phyloP scores from a whole-genome alignment of 2,888 invertebrate species.

The Tachina lurida region DNA sequence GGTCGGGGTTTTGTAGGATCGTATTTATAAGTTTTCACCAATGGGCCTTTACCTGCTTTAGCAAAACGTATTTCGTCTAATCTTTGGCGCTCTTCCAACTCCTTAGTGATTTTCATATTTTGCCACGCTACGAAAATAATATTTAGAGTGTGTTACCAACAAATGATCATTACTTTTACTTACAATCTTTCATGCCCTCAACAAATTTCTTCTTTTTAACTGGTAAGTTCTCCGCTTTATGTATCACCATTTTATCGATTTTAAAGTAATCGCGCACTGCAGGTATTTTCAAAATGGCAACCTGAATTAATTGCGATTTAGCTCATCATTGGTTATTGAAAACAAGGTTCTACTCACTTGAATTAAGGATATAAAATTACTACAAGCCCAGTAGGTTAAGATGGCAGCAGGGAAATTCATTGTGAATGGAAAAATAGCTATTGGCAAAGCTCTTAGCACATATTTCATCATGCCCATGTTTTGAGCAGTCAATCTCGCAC shows the following conservation, averaged over 20 bases:
- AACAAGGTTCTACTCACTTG: constrained; percentile 84
- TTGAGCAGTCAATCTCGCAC: constrained; percentile 86
- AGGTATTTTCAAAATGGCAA: constrained; percentile 89
- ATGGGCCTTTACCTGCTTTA: constrained; percentile 92
- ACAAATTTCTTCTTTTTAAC: constrained; percentile 90
- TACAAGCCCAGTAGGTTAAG: constrained; percentile 94
- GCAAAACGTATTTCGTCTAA: constrained; percentile 91
- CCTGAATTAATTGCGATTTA: constrained; percentile 77
- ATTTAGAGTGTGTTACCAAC: not conserved
- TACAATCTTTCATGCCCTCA: constrained; percentile 91
- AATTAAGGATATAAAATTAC: constrained; percentile 91
- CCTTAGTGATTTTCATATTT: constrained; percentile 90
- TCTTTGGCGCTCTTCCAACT: constrained; percentile 89
- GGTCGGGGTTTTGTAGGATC: constrained; percentile 88
- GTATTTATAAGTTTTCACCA: constrained; percentile 93
- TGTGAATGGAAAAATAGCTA: constrained; percentile 92
- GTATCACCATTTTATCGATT: constrained; percentile 86
- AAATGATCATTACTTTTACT: constrained; percentile 77
- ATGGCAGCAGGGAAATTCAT: constrained; percentile 94
- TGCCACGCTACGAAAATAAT: constrained; percentile 87
- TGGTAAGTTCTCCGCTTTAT: constrained; percentile 85
- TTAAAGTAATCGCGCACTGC: constrained; percentile 89
- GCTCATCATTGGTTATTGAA: not conserved
- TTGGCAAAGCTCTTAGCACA: constrained; percentile 89
- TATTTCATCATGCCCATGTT: constrained; percentile 90